Conservation (phyloP, 2,888 invertebrate species). For the Lucinisca nassula region DNA sequence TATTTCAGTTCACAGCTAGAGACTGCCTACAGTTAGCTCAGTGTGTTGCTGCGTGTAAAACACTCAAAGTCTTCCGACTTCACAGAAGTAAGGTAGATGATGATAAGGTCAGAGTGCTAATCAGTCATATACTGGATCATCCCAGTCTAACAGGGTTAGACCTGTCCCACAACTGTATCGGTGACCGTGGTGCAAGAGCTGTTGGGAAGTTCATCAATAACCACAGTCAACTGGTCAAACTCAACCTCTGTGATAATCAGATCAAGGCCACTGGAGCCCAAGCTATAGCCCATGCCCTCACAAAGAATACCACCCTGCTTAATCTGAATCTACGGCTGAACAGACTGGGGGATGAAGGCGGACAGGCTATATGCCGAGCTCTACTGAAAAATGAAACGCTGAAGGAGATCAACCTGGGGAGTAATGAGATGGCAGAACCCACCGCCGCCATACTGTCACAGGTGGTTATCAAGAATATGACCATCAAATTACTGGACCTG, state of each 20-base stretch:
- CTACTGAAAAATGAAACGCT: slow-evolving; percentile 86
- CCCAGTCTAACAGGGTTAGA: slow-evolving; percentile 86
- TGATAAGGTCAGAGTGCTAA: slow-evolving; percentile 87
- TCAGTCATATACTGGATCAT: slow-evolving; percentile 87
- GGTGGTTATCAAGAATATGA: slow-evolving; percentile 85
- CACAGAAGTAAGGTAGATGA: slow-evolving; percentile 88
- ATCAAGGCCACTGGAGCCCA: slow-evolving; percentile 87
- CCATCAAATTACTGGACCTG: slow-evolving; percentile 85
- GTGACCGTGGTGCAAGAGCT: slow-evolving; percentile 88
- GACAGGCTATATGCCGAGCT: slow-evolving; percentile 87
- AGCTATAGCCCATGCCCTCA: slow-evolving; percentile 88
- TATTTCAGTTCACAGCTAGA: slow-evolving; percentile 88
- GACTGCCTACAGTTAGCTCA: slow-evolving; percentile 88
- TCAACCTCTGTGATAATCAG: slow-evolving; percentile 86
- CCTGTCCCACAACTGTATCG: slow-evolving; percentile 87
- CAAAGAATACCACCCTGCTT: slow-evolving; percentile 86
- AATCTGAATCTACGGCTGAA: slow-evolving; percentile 86
- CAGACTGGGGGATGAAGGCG: slow-evolving; percentile 88
- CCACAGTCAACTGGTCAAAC: slow-evolving; percentile 84
- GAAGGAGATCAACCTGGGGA: slow-evolving; percentile 85
- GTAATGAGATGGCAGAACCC: slow-evolving; percentile 87
- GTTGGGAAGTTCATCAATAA: slow-evolving; percentile 88
- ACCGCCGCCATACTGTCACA: slow-evolving; percentile 86
- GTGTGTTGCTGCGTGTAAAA: slow-evolving; percentile 86
- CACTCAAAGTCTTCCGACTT: slow-evolving; percentile 85